These are phyloP conservation scores for Eretmocerus hayati DNA, from an alignment of 2,888 invertebrate genomes.

Conservation along the genomic window DNA sequence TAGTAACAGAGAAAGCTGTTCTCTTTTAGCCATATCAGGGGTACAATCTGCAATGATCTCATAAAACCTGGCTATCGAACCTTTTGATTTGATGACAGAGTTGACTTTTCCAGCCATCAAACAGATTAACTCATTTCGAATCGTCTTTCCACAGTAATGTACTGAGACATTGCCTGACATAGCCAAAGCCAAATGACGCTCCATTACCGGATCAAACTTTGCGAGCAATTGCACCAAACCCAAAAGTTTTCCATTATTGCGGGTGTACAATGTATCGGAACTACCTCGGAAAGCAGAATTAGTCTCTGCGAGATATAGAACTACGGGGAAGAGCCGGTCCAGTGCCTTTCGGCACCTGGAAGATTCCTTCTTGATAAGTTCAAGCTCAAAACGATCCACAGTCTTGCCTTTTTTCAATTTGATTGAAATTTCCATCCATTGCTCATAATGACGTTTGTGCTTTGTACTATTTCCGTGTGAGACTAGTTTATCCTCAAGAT, in stretches of 20 bases:
- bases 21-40: not conserved
- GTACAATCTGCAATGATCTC: slow-evolving; percentile 4
- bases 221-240: not conserved
- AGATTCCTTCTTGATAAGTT: no score
- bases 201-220: slow-evolving; percentile 1
- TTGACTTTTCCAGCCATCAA: slow-evolving; percentile 1
- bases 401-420: not conserved
- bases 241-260: slow-evolving; percentile 1
- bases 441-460: not conserved
- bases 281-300: slow-evolving; percentile 4
- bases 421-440: not conserved
- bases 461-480: no score
- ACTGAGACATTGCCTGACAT: not conserved
- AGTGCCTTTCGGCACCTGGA: no score
- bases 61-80: not conserved
- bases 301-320: not conserved
- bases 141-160: slow-evolving; percentile 2
- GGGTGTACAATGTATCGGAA: not conserved
- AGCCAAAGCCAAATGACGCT: not conserved
- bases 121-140: slow-evolving; percentile 2
- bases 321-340: not conserved
- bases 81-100: not conserved
- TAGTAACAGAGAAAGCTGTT: not conserved
- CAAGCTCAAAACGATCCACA: no score
- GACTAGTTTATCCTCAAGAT: no score